Conservation (phyloP, 2,113 vertebrate genomes). For the Phaetusa simplex region DNA sequence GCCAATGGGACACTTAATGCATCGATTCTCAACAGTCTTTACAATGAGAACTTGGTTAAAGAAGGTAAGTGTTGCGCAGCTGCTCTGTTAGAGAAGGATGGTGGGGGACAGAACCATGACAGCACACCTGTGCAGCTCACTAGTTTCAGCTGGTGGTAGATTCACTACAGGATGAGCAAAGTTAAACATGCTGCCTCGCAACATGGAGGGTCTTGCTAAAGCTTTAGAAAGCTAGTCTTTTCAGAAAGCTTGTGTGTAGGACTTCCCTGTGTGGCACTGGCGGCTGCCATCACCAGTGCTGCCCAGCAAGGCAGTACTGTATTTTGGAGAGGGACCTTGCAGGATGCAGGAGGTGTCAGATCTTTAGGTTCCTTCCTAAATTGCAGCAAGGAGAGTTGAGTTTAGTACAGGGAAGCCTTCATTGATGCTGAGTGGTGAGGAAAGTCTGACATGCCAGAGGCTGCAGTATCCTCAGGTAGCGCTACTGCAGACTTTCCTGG, state of each 20-base stretch:
- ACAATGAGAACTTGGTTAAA: conserved; percentile 98
- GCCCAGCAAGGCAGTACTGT: neutral
- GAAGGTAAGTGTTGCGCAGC: conserved; percentile 78
- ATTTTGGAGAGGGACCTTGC: neutral
- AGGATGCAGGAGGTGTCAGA: neutral
- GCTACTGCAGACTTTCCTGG: neutral
- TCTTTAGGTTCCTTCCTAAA: neutral
- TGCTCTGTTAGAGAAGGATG: neutral
- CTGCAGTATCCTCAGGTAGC: neutral
- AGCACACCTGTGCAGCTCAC: neutral
- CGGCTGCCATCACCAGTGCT: neutral
- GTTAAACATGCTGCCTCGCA: neutral
- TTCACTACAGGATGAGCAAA: neutral
- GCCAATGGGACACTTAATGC: conserved; percentile 95
- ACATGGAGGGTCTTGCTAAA: neutral
- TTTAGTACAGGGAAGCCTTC: neutral
- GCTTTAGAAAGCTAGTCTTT: neutral
- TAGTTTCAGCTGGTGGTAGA: neutral
- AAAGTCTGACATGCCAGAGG: fast-evolving
- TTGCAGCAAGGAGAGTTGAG: neutral
- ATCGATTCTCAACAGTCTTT: conserved; percentile 96
- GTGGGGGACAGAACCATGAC: neutral
- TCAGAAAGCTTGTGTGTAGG: neutral
- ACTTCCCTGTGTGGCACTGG: neutral
- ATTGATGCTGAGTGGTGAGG: neutral